These are phyloP conservation scores for Aurelia sp. DNA, from an alignment of 30 jellyfish, hydroid and myxozoan species.

Conservation along the genomic window DNA sequence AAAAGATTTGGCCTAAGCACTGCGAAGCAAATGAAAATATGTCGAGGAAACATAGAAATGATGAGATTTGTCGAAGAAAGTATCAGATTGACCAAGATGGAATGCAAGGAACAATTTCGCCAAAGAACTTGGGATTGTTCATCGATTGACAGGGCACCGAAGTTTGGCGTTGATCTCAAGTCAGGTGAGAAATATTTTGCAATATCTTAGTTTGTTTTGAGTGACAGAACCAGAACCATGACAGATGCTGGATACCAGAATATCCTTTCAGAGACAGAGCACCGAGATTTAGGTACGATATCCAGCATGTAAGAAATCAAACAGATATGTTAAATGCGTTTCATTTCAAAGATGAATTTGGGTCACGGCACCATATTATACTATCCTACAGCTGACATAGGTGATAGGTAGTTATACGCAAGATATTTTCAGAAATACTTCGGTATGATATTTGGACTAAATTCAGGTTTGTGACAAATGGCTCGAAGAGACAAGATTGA, in stretches of 20 bases:
- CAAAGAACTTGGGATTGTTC: constrained; percentile 88
- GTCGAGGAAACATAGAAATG: constrained; percentile 68
- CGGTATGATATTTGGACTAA: too few species aligned
- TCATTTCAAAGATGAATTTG: too few species aligned
- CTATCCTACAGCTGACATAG: too few species aligned
- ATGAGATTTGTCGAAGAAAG: constrained; percentile 73
- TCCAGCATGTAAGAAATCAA: constrained; percentile 81
- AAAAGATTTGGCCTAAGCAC: constrained; percentile 59
- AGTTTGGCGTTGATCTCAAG: constrained; percentile 69
- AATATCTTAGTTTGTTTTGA: too few species aligned
- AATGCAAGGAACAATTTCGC: constrained; percentile 76
- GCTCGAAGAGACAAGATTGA: too few species aligned
- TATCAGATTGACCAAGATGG: constrained; percentile 67
- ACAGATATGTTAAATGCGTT: background rate
- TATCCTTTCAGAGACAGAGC: constrained; percentile 28
- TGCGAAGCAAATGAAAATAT: constrained; percentile 67
- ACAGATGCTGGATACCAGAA: too few species aligned
- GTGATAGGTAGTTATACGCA: too few species aligned
- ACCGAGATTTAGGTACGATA: constrained; percentile 71
- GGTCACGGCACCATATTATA: too few species aligned
- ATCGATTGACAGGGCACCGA: constrained; percentile 82
- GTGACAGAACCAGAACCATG: too few species aligned
- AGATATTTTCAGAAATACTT: too few species aligned
- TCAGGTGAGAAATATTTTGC: constrained; percentile 48
- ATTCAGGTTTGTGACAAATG: too few species aligned